Evolutionary conservation across 2,888 invertebrate genomes (phyloP), one percentile per base, ranked within the genome.

Genomic region (Drosophila nr. perissopoda): DNA sequence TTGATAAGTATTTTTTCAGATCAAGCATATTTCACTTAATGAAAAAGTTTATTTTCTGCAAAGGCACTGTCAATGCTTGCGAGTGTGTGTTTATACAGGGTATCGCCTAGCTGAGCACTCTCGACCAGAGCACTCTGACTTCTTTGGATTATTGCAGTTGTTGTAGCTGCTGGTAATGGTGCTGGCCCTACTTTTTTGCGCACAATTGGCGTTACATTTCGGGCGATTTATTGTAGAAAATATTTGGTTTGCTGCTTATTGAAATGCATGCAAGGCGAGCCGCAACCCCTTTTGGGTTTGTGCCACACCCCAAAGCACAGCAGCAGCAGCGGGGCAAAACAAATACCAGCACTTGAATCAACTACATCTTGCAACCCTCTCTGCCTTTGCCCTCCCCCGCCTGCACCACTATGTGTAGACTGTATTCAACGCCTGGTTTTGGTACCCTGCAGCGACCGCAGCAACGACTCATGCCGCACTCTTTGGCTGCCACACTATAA

Each of bases 401-500:
- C 3, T 36, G 13, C 21, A 2, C 11, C 36, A n/a, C 25, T 45
- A 4, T 45, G 45, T 45, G 21, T 25, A 16, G 45, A 45, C 45
- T 25, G 25, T 36, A 25, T 45, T 21, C 27, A 13, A 53, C 40
- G 51, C 21, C 54, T 34, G 16, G 48, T 63, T 18, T 38, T 54
- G 62, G 40, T 83, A 79, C 81, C 85, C 85, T 86, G 82, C 81
- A 81, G 85, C 85, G 64, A 65, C 69, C 83, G 77, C 86, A 71
- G 81, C 83, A 72, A 71, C 88, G 79, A 86, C 83, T 81, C 71
- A 70, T 78, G 78, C 88, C 48, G 62, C 76, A 71, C 69, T 74
- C 83, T 72, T 78, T 81, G 83, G 70, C 79, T 74, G 87, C 89
- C 87, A 85, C 89, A 89, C 87, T 88, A 89, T 87, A 87, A 90